Evolutionary conservation across 2,113 vertebrate species (phyloP).

Genomic region (Leptocoma aspasia): DNA sequence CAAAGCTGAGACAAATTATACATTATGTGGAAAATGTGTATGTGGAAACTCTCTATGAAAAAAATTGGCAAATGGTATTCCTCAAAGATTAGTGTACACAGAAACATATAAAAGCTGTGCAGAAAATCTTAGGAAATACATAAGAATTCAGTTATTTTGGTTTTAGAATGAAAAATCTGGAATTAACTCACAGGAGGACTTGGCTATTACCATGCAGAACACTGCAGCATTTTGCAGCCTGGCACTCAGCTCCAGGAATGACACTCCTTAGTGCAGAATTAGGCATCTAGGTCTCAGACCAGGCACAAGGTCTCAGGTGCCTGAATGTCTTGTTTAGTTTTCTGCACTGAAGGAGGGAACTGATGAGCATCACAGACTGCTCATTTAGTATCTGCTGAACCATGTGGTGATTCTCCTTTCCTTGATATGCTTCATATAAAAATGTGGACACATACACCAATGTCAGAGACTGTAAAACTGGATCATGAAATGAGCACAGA

Average conservation of each 20-base stretch:
- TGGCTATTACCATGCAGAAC: background rate
- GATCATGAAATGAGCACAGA: background rate
- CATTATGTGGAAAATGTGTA: constrained; percentile 4
- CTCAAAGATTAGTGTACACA: background rate
- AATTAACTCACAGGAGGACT: background rate
- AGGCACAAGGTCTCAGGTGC: background rate
- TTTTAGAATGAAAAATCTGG: constrained; percentile 17
- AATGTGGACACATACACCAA: background rate
- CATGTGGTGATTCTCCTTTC: background rate
- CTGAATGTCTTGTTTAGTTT: background rate
- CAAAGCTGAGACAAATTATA: constrained; percentile 3
- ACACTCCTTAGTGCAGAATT: background rate
- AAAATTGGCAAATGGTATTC: background rate
- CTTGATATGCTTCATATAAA: background rate
- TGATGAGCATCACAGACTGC: background rate
- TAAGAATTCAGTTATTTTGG: constrained; percentile 23
- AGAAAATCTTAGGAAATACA: constrained; percentile 10
- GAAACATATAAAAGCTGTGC: background rate
- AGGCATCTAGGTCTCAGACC: background rate
- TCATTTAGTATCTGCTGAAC: background rate
- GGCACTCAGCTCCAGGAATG: background rate
- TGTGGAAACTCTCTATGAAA: constrained; percentile 27
- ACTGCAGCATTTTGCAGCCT: background rate
- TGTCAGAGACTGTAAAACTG: constrained; percentile 24
- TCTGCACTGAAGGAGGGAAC: background rate